A percentile compares a stretch with the other conserved stretches of the same genome.
Evolutionary conservation across 2,797 vertebrate species (phyloP).

Genomic region (Pseudocheirus occidentalis): DNA sequence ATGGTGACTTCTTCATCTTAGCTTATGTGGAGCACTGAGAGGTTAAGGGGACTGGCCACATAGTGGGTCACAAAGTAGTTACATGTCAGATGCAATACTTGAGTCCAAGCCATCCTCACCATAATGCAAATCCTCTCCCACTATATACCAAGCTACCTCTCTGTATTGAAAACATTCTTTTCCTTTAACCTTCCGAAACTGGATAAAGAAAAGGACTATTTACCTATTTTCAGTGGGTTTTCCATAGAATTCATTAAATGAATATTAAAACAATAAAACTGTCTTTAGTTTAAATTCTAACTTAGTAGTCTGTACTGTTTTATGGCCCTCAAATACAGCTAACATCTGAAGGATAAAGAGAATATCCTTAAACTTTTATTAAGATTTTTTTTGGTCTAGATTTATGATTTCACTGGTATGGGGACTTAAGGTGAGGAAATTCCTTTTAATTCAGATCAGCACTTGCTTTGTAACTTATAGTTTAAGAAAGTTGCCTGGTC

Average conservation of each 20-base stretch:
- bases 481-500: background rate
- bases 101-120: background rate
- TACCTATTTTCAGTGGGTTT: conserved; percentile 38
- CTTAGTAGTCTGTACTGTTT: background rate
- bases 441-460: background rate
- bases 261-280: conserved; percentile 10
- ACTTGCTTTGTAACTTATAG: background rate
- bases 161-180: background rate
- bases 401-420: background rate
- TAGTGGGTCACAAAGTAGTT: background rate
- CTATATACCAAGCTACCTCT: background rate
- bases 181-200: conserved; percentile 19
- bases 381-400: background rate
- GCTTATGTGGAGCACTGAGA: background rate
- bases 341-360: background rate
- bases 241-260: background rate
- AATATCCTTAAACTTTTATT: background rate
- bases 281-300: conserved; percentile 31
- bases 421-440: background rate
- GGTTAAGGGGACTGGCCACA: background rate
- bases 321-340: background rate
- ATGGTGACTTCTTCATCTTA: no score
- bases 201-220: background rate
- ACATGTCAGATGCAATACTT: background rate
- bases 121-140: background rate